Conservation (phyloP, 2,888 invertebrate genomes). For the Hirtodrosophila duncani region DNA sequence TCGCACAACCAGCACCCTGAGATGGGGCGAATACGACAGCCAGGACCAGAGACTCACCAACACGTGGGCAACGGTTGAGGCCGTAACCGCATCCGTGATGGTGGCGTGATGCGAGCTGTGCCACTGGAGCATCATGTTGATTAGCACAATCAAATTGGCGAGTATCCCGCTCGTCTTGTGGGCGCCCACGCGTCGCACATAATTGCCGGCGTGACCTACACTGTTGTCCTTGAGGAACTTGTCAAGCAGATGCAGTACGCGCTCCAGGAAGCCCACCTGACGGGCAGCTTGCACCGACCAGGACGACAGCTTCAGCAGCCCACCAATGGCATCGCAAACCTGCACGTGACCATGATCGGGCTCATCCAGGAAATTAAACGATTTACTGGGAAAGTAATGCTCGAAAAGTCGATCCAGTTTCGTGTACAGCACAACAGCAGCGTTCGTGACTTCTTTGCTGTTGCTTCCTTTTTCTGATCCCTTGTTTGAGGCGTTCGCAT, state of each 20-base stretch:
- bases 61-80: constrained; percentile 50
- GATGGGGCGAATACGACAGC: constrained; percentile 68
- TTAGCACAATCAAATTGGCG: constrained; percentile 62
- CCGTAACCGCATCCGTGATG: constrained; percentile 57
- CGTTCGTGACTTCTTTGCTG: constrained; percentile 8
- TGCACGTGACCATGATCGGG: constrained; percentile 52
- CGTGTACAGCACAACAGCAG: constrained; percentile 41
- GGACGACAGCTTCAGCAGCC: constrained; percentile 67
- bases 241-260: constrained; percentile 61
- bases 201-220: constrained; percentile 59
- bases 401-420: constrained; percentile 56
- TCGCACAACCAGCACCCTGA: constrained; percentile 62
- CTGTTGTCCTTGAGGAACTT: constrained; percentile 60
- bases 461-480: no score
- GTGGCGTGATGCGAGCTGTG: constrained; percentile 57
- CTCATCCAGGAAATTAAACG: constrained; percentile 50
- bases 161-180: constrained; percentile 67
- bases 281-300: constrained; percentile 55
- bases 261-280: constrained; percentile 54
- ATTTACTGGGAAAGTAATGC: constrained; percentile 47
- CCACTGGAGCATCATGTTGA: constrained; percentile 73
- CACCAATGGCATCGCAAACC: constrained; percentile 66
- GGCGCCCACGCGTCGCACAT: constrained; percentile 72
- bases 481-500: background rate
- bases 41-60: constrained; percentile 75